These are phyloP conservation scores for Apeira syringaria DNA, from an alignment of 2,888 invertebrate species.

Conservation along the genomic window DNA sequence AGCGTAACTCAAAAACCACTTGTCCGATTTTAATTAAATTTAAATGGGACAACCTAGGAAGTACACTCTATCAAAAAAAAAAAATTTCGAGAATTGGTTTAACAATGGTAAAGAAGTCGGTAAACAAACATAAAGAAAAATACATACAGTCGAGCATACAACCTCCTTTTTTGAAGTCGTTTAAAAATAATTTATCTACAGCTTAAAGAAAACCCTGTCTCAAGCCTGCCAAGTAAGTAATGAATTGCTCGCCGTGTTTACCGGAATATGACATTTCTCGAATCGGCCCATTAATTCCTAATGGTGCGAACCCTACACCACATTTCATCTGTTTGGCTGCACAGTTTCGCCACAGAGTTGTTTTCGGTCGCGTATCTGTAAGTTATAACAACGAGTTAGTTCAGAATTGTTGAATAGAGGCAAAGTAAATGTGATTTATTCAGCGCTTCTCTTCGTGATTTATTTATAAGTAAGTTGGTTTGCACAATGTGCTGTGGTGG, in stretches of 20 bases:
- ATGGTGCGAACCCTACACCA: slow-evolving; percentile 71
- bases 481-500: no score
- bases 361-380: slow-evolving; percentile 74
- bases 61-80: no score
- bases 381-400: slow-evolving; percentile 78
- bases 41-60: no score
- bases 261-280: slow-evolving; percentile 79
- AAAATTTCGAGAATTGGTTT: no score
- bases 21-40: no score
- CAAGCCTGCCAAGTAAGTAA: slow-evolving; percentile 45
- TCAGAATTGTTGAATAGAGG: slow-evolving; percentile 75
- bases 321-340: slow-evolving; percentile 81
- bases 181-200: slow-evolving; percentile 20
- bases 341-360: slow-evolving; percentile 71
- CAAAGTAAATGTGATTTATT: slow-evolving; percentile 75
- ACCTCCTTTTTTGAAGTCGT: no score
- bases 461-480: slow-evolving; percentile 64
- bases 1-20: no score
- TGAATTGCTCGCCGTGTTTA: slow-evolving; percentile 73
- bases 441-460: slow-evolving; percentile 58
- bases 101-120: no score
- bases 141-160: no score
- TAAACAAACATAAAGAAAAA: no score
- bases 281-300: slow-evolving; percentile 81
- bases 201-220: slow-evolving; percentile 33